Evolutionary conservation across 2,113 vertebrate genomes (phyloP), one percentile per base, ranked within the genome.

Genomic region (Pao palembangensis): DNA sequence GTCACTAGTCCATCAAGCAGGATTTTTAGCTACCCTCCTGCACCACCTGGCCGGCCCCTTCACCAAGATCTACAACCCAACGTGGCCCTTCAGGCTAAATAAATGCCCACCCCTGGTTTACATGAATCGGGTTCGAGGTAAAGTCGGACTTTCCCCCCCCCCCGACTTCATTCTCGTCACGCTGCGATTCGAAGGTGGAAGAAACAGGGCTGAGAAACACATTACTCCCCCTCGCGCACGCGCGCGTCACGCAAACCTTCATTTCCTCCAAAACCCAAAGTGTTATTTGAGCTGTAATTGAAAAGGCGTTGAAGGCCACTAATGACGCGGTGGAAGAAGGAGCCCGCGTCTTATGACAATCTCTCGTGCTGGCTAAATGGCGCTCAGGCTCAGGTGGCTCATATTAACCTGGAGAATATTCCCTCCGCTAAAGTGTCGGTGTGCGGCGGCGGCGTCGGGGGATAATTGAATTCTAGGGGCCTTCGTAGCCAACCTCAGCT

Each of bases 301-400:
- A 73, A 80, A 77, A 75, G 16, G 54, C 61, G 19, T 57, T 11
- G 51, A 76, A 57, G 62, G 57, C 55, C 47, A 53, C 62, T 63
- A 53, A 78, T 68, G 60, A 58, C 54, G 67, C 11, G 44, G 4
- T n/a, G 28, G 52, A 76, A 64, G 51, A 61, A 31, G 56, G 65
- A 67, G 61, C 25, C 61, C 74, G 20, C 64, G 59, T 52, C 49
- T 72, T 60, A 59, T 55, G 71, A 83, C 82, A 84, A 75, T 58
- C 80, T 77, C 71, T 78, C 51, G 55, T 8, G 61, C 79, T 59
- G 82, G 63, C 56, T 79, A 90, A 91, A 91, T 78, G 81, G 89
- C 85, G 91, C 89, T 90, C 88, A 91, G 94, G 92, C 94, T 96
- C 94, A 97, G 95, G 94, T 99, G 95, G 92, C 93, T 93, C 90